Percentiles rank a stretch among this genome's conserved stretches.
phyloP scores from a whole-genome alignment of 2,113 vertebrate species.

The Paramormyrops kingsleyae region DNA sequence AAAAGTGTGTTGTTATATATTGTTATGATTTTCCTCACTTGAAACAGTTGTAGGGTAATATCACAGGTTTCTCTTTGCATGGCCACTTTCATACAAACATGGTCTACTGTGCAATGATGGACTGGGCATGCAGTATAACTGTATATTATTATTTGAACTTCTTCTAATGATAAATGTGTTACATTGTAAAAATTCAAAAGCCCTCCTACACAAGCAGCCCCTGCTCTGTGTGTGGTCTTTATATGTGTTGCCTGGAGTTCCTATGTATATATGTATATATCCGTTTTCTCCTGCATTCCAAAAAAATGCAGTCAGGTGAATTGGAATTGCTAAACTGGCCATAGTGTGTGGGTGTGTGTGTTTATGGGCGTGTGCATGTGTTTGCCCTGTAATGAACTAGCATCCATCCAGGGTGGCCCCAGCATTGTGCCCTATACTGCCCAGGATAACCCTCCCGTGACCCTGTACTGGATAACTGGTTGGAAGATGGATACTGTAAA shows the following conservation, averaged over 20 bases:
- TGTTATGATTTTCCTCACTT: background rate
- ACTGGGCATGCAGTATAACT: background rate
- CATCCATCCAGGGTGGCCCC: background rate
- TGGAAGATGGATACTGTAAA: background rate
- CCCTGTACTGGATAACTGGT: background rate
- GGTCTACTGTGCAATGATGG: background rate
- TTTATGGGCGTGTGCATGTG: background rate
- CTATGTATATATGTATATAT: background rate
- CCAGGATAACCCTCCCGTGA: background rate
- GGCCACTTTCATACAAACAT: background rate
- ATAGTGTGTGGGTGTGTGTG: background rate
- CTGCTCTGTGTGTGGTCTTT: background rate
- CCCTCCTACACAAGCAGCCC: background rate
- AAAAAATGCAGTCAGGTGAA: background rate
- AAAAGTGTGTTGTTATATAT: background rate
- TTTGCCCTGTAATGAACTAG: background rate
- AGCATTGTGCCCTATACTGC: background rate
- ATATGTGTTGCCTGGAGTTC: background rate
- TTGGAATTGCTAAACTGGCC: background rate
- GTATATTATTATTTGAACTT: background rate
- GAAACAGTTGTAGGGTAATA: background rate
- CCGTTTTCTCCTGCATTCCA: background rate
- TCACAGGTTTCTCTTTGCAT: background rate
- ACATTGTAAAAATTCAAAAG: background rate
- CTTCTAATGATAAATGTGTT: background rate